A percentile compares a stretch with the other conserved stretches of the same genome.
Conservation (phyloP, 2,888 invertebrate species). For the Cryptops parisi region DNA sequence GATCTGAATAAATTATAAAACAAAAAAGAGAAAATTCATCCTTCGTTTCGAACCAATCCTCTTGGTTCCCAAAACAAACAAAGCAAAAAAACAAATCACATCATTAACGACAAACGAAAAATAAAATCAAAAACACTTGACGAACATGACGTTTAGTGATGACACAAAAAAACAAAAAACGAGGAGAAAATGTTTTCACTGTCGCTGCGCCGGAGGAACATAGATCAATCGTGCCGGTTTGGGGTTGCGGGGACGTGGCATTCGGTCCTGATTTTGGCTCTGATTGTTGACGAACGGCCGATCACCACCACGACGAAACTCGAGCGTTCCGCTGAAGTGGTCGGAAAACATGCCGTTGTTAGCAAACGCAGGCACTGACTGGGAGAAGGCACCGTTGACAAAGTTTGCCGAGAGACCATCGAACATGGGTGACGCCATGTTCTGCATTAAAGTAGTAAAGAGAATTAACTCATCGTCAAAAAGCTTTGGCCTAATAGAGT, state of each 20-base stretch:
- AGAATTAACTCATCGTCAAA: too few species aligned
- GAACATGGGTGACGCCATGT: conserved; percentile 12
- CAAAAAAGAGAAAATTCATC: too few species aligned
- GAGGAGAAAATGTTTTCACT: too few species aligned
- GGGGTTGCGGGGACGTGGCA: background rate
- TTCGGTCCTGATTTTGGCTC: background rate
- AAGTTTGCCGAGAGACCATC: conserved; percentile 12
- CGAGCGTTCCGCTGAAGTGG: conserved; percentile 13
- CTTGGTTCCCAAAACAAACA: too few species aligned
- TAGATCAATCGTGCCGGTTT: conserved; percentile 11
- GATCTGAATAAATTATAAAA: too few species aligned
- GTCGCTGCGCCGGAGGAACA: conserved; percentile 13
- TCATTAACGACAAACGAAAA: too few species aligned
- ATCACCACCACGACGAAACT: conserved; percentile 14
- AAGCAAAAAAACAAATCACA: too few species aligned
- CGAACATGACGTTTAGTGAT: too few species aligned
- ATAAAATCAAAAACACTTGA: too few species aligned
- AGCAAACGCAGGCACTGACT: conserved; percentile 12
- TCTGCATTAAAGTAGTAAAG: background rate
- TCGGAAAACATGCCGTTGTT: conserved; percentile 12
- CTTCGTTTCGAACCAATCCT: too few species aligned
- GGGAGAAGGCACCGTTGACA: conserved; percentile 13
- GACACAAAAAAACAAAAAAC: too few species aligned
- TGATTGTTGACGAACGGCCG: conserved; percentile 9
- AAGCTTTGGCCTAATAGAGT: too few species aligned